Conservation (phyloP, 2,888 invertebrate species). For the Cryptocephalus moraei region DNA sequence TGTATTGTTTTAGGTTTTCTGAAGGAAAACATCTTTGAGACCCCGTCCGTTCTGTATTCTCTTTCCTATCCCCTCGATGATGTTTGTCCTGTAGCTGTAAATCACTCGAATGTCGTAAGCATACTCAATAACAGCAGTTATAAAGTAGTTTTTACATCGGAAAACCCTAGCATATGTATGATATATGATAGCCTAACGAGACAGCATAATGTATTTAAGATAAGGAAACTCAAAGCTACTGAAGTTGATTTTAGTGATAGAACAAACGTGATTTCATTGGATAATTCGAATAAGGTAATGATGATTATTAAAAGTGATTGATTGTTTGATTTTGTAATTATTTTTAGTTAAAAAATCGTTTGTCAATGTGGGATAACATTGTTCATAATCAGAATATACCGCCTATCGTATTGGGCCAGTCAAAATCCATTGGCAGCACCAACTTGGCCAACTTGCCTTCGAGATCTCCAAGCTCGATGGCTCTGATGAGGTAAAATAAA, state of each 20-base stretch:
- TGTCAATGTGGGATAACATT: conserved; percentile 30
- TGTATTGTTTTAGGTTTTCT: conserved; percentile 7
- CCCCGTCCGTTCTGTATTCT: conserved; percentile 73
- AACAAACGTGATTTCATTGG: conserved; percentile 17
- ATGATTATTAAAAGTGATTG: not conserved
- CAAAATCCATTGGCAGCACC: conserved; percentile 20
- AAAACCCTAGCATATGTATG: conserved; percentile 70
- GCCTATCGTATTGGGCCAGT: conserved; percentile 26
- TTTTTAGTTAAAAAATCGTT: conserved; percentile 27
- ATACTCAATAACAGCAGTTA: conserved; percentile 53
- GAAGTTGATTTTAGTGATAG: conserved; percentile 42
- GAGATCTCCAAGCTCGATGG: conserved; percentile 43
- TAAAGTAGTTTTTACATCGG: conserved; percentile 63
- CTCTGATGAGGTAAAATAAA: conserved; percentile 37
- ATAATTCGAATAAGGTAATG: conserved; percentile 24
- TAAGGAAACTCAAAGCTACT: conserved; percentile 64
- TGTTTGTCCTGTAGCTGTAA: conserved; percentile 71
- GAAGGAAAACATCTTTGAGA: conserved; percentile 28
- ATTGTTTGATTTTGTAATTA: not conserved
- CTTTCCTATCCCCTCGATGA: conserved; percentile 86
- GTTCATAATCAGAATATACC: conserved; percentile 20
- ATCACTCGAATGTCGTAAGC: conserved; percentile 49
- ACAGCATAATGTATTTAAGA: conserved; percentile 72
- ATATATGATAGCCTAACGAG: conserved; percentile 68
- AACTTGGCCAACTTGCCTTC: conserved; percentile 25